Conservation (phyloP, 1,140 invertebrate genomes). For the Rhynchophorus ferrugineus region DNA sequence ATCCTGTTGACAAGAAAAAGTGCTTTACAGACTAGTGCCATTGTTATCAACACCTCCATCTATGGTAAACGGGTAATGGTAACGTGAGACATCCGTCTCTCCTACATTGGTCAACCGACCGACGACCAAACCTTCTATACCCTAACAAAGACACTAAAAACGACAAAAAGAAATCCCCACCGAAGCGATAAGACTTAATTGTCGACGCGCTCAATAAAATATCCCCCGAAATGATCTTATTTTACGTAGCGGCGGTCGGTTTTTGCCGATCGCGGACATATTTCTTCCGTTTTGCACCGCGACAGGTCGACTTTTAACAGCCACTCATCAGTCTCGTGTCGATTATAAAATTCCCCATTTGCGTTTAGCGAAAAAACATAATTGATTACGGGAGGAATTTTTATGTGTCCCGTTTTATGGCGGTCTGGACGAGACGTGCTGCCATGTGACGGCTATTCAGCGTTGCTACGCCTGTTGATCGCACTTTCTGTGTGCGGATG, state of each 20-base stretch:
- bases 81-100: too few relatives aligned
- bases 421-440: conserved; percentile 11
- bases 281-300: not conserved
- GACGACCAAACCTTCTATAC: too few relatives aligned
- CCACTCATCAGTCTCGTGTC: not conserved
- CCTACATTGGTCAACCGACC: too few relatives aligned
- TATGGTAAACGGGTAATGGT: too few relatives aligned
- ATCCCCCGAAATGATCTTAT: not conserved
- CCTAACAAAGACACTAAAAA: not conserved
- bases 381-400: conserved; percentile 18
- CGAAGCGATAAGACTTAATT: not conserved
- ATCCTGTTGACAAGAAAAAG: too few relatives aligned
- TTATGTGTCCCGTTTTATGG: conserved; percentile 9
- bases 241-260: not conserved
- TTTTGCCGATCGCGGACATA: not conserved
- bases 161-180: not conserved
- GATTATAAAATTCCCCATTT: not conserved
- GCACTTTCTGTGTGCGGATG: not conserved
- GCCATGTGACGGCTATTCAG: not conserved
- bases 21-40: too few relatives aligned
- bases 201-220: not conserved
- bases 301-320: not conserved
- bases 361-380: conserved; percentile 6
- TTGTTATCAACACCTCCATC: too few relatives aligned
- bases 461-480: not conserved